These are phyloP conservation scores for Pipistrellus nathusii DNA, from an alignment of 2,797 vertebrate species.

Conservation along the genomic window DNA sequence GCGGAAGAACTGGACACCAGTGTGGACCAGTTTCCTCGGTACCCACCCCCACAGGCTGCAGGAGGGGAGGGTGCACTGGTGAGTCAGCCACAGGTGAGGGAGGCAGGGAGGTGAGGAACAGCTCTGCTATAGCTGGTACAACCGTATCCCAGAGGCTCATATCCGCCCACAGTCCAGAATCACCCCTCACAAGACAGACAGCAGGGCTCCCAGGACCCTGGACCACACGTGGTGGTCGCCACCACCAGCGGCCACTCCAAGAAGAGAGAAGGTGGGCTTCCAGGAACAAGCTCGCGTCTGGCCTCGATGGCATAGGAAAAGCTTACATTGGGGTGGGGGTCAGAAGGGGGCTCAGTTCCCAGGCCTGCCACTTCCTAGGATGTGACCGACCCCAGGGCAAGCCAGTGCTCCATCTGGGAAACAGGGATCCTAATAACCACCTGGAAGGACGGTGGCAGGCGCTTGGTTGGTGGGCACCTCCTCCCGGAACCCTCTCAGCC, in stretches of 20 bases:
- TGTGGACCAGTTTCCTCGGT: neutral
- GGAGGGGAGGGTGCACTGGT: neutral
- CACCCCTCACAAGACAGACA: neutral
- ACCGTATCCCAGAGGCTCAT: neutral
- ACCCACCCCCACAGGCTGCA: neutral
- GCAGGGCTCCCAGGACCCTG: neutral
- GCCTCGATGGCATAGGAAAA: neutral
- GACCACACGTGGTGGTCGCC: neutral
- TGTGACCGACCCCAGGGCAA: slow-evolving; percentile 41
- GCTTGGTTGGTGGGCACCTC: neutral
- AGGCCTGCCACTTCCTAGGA: neutral
- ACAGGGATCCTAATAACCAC: neutral
- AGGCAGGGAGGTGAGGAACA: neutral
- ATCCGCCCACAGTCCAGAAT: neutral
- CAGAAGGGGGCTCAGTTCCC: neutral
- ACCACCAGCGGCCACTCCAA: slow-evolving; percentile 11
- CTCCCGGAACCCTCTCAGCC: neutral
- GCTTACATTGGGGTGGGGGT: neutral
- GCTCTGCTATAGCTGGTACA: neutral
- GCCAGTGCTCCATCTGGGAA: neutral
- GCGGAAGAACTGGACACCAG: neutral
- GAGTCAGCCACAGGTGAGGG: slow-evolving; percentile 5
- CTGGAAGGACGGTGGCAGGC: neutral
- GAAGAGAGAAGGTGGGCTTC: neutral
- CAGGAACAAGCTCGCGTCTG: neutral